Evolutionary conservation across 2,797 vertebrate species (phyloP), one percentile per base, ranked within the genome.

Genomic region (Tragelaphus eurycerus): DNA sequence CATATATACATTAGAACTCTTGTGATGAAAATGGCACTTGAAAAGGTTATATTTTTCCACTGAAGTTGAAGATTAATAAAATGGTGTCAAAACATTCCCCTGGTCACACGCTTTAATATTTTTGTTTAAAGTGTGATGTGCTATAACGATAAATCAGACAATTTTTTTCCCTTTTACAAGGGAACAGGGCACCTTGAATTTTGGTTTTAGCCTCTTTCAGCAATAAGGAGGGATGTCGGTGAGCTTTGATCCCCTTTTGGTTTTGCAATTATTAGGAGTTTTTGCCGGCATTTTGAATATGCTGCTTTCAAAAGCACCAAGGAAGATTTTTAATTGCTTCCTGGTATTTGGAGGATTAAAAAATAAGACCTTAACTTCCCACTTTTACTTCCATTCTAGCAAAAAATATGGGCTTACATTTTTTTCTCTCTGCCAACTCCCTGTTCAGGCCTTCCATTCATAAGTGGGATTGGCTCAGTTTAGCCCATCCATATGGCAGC

Each of bases 11-110:
- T 97, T 98, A 98, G 98, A 98, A 98, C 98, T 98, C 98, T 96
- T 79, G 46, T 94, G 94, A 95, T 95, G 89, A 98, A 98, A 98
- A 96, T 98, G 99, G 99, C 99, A 99, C 99, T 99, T 99, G 99
- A 99, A 99, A 99, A 99, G 99, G 99, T 99, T 99, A 98, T 99
- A 99, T 99, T 99, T 99, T 99, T 99, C 99, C 99, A 99, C 99
- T 99, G 99, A 99, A 99, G 99, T 99, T 99, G 99, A 99, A 99
- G 99, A 99, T 98, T 96, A 99, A 99, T 99, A 99, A 99, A 99
- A 99, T 99, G 98, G 99, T 99, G 99, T 99, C 99, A 99, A 99
- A 99, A 99, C 99, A 99, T 99, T 99, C 99, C 99, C 96, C 95
- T 79, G 3, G 1, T 85, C 95, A 54, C 21, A 86, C 96, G 2